A percentile compares a stretch with the other conserved stretches of the same genome.
Evolutionary conservation across 2,113 vertebrate genomes (phyloP).

Genomic region (Gallinago jamesoni): DNA sequence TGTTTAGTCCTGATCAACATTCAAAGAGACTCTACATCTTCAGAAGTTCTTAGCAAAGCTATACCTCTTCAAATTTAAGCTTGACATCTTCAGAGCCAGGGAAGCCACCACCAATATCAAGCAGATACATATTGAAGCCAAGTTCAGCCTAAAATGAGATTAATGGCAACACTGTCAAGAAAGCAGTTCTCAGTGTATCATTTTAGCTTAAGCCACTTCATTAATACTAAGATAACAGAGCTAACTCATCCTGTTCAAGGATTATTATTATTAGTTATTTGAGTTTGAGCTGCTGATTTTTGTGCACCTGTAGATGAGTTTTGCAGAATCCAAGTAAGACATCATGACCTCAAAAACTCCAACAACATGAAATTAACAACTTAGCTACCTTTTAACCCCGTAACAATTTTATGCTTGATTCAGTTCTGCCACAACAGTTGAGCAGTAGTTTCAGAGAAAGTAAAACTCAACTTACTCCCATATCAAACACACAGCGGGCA

Average conservation of each 20-base stretch:
- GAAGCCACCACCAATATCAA: constrained; percentile 97
- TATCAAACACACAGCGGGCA: constrained; percentile 93
- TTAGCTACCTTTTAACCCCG: not conserved
- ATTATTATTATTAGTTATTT: not conserved
- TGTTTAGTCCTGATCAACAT: not conserved
- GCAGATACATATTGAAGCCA: constrained; percentile 90
- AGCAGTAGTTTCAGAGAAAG: not conserved
- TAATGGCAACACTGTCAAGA: not conserved
- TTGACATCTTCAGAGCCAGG: constrained; percentile 94
- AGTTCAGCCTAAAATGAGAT: constrained; percentile 81
- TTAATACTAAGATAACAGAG: not conserved
- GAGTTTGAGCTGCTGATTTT: not conserved
- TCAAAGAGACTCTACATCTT: not conserved
- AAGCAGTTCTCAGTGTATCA: not conserved
- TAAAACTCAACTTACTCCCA: constrained; percentile 84
- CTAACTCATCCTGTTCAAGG: not conserved
- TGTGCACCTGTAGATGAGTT: not conserved
- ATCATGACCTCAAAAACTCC: not conserved
- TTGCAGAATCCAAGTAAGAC: not conserved
- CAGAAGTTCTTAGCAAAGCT: not conserved
- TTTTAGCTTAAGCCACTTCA: not conserved
- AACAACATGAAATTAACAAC: not conserved
- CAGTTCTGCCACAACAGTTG: not conserved
- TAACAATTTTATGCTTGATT: not conserved
- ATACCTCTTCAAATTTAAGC: constrained; percentile 97